phyloP scores from a whole-genome alignment of 2,888 invertebrate species.

The Hypselothyrea guttata region DNA sequence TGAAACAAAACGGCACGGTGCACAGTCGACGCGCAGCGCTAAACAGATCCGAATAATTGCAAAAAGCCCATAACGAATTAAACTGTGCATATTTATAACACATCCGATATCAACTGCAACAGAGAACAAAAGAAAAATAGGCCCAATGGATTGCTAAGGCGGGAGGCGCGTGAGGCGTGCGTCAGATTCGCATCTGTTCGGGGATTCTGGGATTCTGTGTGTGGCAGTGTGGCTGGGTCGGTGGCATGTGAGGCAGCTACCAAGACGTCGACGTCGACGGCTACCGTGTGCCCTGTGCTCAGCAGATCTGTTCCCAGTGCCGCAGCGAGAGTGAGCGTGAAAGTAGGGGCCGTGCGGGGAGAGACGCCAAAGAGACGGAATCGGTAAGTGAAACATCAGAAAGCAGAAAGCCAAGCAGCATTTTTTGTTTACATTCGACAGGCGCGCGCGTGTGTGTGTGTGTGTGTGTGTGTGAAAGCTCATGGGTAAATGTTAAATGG shows the following conservation, averaged over 20 bases:
- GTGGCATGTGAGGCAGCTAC: slow-evolving; percentile 1
- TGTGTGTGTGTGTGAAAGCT: slow-evolving; percentile 24
- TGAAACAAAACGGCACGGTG: slow-evolving; percentile 22
- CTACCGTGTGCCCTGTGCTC: neutral
- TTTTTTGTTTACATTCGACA: slow-evolving; percentile 67
- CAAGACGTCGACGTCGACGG: neutral
- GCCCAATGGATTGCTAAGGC: no score
- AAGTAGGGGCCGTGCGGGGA: slow-evolving; percentile 27
- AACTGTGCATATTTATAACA: neutral
- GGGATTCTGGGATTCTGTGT: no score
- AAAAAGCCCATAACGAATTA: neutral
- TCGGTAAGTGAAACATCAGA: slow-evolving; percentile 60
- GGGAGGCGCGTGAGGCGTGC: no score
- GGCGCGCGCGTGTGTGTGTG: slow-evolving; percentile 13
- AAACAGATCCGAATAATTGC: slow-evolving; percentile 1
- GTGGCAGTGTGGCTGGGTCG: slow-evolving; percentile 12
- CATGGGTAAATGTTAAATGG: slow-evolving; percentile 16
- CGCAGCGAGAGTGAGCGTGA: slow-evolving; percentile 9
- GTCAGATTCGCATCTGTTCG: no score
- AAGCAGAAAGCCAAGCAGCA: slow-evolving; percentile 35
- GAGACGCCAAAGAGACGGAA: slow-evolving; percentile 62
- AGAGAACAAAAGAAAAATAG: neutral
- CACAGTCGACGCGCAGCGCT: slow-evolving; percentile 26
- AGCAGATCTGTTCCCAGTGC: neutral
- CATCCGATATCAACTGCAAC: neutral